Conservation (phyloP, 2,888 invertebrate genomes). For the Caenorhabditis sp. region DNA sequence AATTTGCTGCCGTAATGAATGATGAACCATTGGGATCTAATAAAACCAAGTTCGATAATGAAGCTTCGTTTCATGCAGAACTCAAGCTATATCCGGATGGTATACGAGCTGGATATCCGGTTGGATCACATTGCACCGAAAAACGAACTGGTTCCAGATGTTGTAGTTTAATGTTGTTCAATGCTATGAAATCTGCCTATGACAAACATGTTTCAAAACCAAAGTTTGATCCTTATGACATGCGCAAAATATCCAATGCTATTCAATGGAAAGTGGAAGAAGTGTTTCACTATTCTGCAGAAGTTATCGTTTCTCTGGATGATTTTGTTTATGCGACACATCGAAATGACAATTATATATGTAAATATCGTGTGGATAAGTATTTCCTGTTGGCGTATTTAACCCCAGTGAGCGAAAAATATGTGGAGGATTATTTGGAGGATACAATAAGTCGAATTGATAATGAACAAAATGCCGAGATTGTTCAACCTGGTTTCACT, state of each 20-base stretch:
- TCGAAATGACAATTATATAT: slow-evolving; percentile 27
- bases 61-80: slow-evolving; percentile 27
- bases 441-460: slow-evolving; percentile 3
- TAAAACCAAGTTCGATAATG: slow-evolving; percentile 20
- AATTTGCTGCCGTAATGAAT: slow-evolving; percentile 27
- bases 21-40: slow-evolving; percentile 41
- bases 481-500: neutral
- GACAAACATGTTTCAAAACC: slow-evolving; percentile 14
- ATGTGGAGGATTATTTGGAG: slow-evolving; percentile 18
- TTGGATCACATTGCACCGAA: slow-evolving; percentile 41
- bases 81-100: slow-evolving; percentile 30
- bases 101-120: slow-evolving; percentile 44
- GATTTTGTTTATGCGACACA: slow-evolving; percentile 42
- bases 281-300: slow-evolving; percentile 34
- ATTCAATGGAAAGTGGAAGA: slow-evolving; percentile 42
- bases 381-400: slow-evolving; percentile 42
- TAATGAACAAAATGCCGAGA: neutral
- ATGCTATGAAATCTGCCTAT: slow-evolving; percentile 43
- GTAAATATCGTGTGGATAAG: slow-evolving; percentile 44
- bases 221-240: slow-evolving; percentile 41
- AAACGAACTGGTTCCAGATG: slow-evolving; percentile 24
- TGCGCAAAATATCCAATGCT: slow-evolving; percentile 33
- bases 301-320: slow-evolving; percentile 44
- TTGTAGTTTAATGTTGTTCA: slow-evolving; percentile 45
- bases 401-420: slow-evolving; percentile 36